Evolutionary conservation across 30 jellyfish, hydroid and myxozoan genomes (phyloP).

Genomic region (Sanderia malayensis): DNA sequence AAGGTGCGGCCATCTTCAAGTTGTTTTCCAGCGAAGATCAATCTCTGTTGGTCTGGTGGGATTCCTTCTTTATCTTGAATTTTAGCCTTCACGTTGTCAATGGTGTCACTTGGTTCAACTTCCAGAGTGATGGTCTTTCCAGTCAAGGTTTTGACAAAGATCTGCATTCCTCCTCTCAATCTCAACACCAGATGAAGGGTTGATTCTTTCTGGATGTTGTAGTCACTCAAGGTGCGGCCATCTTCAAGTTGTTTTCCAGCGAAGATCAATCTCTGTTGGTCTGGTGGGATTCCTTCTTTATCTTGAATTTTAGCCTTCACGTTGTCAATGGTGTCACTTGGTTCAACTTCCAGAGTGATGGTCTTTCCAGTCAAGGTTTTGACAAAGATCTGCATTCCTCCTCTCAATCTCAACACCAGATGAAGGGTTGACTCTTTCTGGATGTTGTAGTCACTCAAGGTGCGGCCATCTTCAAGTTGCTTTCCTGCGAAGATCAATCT

Average conservation of each 20-base stretch:
- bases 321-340: conserved; percentile 84
- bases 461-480: conserved; percentile 98
- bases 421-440: conserved; percentile 93
- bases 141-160: conserved; percentile 87
- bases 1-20: conserved; percentile 98
- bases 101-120: conserved; percentile 94
- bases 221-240: conserved; percentile 96
- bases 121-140: conserved; percentile 96
- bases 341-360: conserved; percentile 95
- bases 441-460: conserved; percentile 84
- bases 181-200: conserved; percentile 93
- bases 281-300: conserved; percentile 99
- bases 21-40: conserved; percentile 93
- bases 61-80: conserved; percentile 91
- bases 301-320: conserved; percentile 90
- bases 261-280: conserved; percentile 88
- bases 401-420: conserved; percentile 87
- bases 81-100: conserved; percentile 86
- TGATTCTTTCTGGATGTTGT: conserved; percentile 75
- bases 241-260: conserved; percentile 96
- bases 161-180: conserved; percentile 86
- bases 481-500: conserved; percentile 95
- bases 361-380: conserved; percentile 92
- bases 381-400: conserved; percentile 95
- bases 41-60: conserved; percentile 96